Conservation (phyloP, 1,140 invertebrate genomes). For the Idris sp. region DNA sequence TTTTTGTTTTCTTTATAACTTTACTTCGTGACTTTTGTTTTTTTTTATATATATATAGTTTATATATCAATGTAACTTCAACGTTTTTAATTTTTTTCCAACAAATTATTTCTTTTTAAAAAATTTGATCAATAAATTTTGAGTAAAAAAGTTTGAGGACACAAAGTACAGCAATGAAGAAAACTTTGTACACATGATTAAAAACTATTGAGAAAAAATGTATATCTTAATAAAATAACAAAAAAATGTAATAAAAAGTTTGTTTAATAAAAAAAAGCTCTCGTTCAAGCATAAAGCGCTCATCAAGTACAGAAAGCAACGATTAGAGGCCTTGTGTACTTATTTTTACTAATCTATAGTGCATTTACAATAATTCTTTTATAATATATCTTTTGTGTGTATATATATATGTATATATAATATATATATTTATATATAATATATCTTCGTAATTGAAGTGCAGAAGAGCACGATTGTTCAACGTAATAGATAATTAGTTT, state of each 20-base stretch:
- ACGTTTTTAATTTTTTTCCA: too few relatives aligned
- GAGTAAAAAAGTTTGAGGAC: background rate
- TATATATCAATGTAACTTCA: too few relatives aligned
- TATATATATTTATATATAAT: conserved; percentile 46
- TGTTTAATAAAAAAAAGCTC: conserved; percentile 30
- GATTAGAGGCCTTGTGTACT: conserved; percentile 76
- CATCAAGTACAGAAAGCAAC: conserved; percentile 77
- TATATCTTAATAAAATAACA: too few relatives aligned
- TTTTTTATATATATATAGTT: too few relatives aligned
- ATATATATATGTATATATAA: conserved; percentile 37
- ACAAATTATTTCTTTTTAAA: too few relatives aligned
- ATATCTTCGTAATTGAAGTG: conserved; percentile 65
- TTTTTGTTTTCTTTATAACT: too few relatives aligned
- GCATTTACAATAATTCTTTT: conserved; percentile 74
- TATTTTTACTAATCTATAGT: conserved; percentile 73
- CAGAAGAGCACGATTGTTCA: conserved; percentile 67
- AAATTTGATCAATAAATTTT: too few relatives aligned
- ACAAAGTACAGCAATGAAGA: conserved; percentile 35
- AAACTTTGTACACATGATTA: too few relatives aligned
- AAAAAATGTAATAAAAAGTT: too few relatives aligned
- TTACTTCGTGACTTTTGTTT: too few relatives aligned
- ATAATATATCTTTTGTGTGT: conserved; percentile 60
- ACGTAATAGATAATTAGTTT: conserved; percentile 68
- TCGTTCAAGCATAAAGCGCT: conserved; percentile 72
- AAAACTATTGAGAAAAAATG: too few relatives aligned